Percentiles rank a stretch among this genome's conserved stretches.
These are phyloP conservation scores for Mamestra brassicae DNA, from an alignment of 2,888 invertebrate species.

Conservation along the genomic window DNA sequence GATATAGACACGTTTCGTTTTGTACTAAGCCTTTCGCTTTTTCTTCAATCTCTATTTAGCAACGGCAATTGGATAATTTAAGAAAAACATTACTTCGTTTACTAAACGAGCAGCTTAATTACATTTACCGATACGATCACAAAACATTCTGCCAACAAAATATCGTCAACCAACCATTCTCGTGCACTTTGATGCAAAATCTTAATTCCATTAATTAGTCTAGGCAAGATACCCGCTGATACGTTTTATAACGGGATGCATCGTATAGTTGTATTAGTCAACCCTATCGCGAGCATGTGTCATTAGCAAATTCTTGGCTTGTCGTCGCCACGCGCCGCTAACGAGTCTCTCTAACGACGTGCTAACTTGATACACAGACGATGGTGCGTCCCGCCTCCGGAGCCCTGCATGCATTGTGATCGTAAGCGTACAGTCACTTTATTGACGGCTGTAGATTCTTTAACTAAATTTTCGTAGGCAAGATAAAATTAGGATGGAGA, in stretches of 20 bases:
- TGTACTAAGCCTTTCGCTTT: not conserved
- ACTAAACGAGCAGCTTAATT: not conserved
- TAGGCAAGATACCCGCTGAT: conserved; percentile 24
- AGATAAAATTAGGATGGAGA: too few species aligned
- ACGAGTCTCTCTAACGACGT: conserved; percentile 89
- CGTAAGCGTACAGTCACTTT: not conserved
- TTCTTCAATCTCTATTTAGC: not conserved
- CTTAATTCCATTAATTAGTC: conserved; percentile 59
- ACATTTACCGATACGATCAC: not conserved
- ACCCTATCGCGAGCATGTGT: conserved; percentile 79
- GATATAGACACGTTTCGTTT: too few species aligned
- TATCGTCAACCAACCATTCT: conserved; percentile 9
- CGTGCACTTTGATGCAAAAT: conserved; percentile 46
- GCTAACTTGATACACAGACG: conserved; percentile 86
- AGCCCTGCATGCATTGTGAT: conserved; percentile 65
- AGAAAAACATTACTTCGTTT: not conserved
- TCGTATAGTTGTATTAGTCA: conserved; percentile 53
- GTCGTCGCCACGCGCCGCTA: conserved; percentile 88
- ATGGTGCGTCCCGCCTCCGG: conserved; percentile 64
- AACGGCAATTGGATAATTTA: not conserved
- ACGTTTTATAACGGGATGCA: conserved; percentile 55
- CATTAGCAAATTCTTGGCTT: conserved; percentile 90
- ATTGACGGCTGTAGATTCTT: too few species aligned
- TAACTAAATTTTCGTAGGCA: too few species aligned
- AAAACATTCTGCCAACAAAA: not conserved